phyloP scores from a whole-genome alignment of 2,113 vertebrate genomes.

The Amazona guildingii region DNA sequence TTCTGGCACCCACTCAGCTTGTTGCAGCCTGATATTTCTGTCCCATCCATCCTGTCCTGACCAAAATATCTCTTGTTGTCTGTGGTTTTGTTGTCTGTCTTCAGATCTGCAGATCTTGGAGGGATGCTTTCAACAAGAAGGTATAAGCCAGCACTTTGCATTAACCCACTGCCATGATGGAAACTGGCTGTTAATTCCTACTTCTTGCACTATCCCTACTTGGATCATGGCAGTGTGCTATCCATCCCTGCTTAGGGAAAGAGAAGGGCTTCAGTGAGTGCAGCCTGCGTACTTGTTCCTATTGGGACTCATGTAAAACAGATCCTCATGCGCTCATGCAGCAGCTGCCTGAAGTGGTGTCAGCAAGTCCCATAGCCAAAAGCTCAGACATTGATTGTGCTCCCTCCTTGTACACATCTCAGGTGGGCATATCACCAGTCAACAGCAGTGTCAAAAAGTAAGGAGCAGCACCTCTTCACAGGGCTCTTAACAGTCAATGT shows the following conservation, averaged over 20 bases:
- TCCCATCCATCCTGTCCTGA: not conserved
- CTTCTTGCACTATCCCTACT: not conserved
- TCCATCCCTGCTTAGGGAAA: not conserved
- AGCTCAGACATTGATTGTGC: fast-evolving
- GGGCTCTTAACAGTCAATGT: not conserved
- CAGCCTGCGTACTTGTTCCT: not conserved
- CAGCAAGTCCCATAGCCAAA: not conserved
- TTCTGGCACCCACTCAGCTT: not conserved
- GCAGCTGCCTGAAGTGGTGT: not conserved
- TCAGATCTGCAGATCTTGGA: not conserved
- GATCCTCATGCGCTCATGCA: fast-evolving
- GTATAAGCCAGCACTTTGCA: not conserved
- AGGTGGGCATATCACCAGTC: fast-evolving
- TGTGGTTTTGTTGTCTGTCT: not conserved
- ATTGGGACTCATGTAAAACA: not conserved
- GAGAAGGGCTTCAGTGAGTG: not conserved
- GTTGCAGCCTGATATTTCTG: not conserved
- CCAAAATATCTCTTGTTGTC: not conserved
- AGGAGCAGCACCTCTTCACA: fast-evolving
- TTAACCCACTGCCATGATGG: not conserved
- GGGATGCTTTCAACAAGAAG: not conserved
- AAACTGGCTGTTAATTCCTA: not conserved
- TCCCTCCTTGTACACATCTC: not conserved
- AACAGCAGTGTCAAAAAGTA: not conserved
- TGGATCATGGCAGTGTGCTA: not conserved